Evolutionary conservation across 2,113 vertebrate species (phyloP).

Genomic region (Daphoenositta chrysoptera): DNA sequence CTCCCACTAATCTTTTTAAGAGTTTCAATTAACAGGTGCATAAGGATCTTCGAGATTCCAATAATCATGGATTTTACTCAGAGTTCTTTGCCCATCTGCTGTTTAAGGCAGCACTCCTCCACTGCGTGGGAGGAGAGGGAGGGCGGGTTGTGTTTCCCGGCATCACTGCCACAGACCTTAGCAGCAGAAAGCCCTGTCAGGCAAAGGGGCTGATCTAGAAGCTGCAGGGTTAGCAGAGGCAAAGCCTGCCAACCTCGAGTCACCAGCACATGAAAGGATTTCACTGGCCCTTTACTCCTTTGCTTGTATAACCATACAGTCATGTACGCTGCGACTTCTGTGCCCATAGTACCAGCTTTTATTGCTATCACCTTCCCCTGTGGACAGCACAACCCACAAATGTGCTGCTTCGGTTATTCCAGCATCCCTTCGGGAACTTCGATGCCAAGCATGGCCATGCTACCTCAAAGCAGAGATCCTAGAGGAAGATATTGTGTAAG

Average conservation of each 20-base stretch:
- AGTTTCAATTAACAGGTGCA: not conserved
- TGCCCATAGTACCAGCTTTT: not conserved
- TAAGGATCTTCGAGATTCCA: not conserved
- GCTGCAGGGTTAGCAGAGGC: not conserved
- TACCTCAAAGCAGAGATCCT: not conserved
- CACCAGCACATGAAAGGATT: not conserved
- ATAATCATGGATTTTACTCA: not conserved
- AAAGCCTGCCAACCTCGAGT: not conserved
- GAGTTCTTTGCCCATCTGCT: not conserved
- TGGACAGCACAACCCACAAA: not conserved
- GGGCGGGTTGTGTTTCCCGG: not conserved
- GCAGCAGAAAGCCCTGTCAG: not conserved
- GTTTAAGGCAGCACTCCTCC: not conserved
- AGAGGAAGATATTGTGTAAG: not conserved
- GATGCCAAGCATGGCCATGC: not conserved
- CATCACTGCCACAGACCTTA: rapidly evolving
- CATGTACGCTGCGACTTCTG: not conserved
- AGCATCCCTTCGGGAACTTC: not conserved
- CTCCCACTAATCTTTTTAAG: not conserved
- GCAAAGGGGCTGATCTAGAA: not conserved
- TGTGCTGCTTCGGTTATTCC: not conserved
- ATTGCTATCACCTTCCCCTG: not conserved
- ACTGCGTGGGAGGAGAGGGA: not conserved
- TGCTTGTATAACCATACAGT: not conserved
- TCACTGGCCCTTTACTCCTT: not conserved